Conservation (phyloP, 2,113 vertebrate species). For the Myiozetetes cayanensis region DNA sequence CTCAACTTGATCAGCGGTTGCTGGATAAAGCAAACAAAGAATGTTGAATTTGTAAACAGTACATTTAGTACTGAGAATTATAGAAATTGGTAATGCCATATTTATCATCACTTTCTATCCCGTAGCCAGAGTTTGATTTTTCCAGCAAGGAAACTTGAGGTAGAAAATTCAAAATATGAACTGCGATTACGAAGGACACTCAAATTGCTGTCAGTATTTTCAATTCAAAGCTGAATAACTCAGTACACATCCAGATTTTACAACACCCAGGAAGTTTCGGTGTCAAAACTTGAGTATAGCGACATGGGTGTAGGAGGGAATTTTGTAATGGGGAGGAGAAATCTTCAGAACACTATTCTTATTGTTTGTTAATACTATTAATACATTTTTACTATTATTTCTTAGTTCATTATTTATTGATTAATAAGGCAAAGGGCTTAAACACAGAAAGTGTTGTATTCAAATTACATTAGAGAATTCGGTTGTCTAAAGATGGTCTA, state of each 20-base stretch:
- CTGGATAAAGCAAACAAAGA: slow-evolving; percentile 1
- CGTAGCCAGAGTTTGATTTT: background rate
- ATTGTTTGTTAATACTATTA: background rate
- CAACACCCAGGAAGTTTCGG: background rate
- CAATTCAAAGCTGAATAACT: background rate
- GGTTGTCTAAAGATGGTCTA: slow-evolving; percentile 39
- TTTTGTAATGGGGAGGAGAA: background rate
- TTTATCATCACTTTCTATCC: background rate
- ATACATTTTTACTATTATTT: background rate
- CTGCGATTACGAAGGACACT: background rate
- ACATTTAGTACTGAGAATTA: background rate
- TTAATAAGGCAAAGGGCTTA: background rate
- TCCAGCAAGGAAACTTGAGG: background rate
- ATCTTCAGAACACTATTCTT: background rate
- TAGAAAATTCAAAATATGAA: background rate
- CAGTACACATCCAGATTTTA: background rate
- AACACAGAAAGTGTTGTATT: slow-evolving; percentile 6
- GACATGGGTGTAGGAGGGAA: background rate
- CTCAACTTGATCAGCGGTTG: background rate
- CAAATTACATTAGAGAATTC: slow-evolving; percentile 39
- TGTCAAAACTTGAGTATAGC: background rate
- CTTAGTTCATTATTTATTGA: background rate
- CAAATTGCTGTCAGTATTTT: background rate
- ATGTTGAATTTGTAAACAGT: background rate
- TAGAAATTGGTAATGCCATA: background rate